Evolutionary conservation across 2,888 invertebrate genomes (phyloP).

Genomic region (Leptinotarsa peninsularis): DNA sequence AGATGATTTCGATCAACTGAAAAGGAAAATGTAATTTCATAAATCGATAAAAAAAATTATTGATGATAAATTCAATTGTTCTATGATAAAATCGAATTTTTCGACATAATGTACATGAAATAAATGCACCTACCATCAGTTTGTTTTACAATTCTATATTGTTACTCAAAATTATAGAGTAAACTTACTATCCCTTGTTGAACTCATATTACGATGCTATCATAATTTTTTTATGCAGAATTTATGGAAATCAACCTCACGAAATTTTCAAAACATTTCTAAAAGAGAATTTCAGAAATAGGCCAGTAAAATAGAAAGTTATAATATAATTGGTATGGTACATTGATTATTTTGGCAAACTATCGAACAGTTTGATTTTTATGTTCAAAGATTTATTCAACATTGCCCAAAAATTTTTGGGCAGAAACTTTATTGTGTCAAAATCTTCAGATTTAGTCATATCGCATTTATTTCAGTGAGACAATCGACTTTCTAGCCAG

Average conservation of each 20-base stretch:
- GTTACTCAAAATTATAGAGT: too few relatives aligned
- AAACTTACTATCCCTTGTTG: too few relatives aligned
- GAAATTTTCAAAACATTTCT: too few relatives aligned
- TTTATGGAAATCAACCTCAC: too few relatives aligned
- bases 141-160: not conserved
- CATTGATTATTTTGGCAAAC: not conserved
- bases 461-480: slow-evolving; percentile 3
- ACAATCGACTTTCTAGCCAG: slow-evolving; percentile 9
- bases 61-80: not conserved
- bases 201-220: too few relatives aligned
- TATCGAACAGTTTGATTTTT: not conserved
- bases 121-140: not conserved
- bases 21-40: not conserved
- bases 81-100: not conserved
- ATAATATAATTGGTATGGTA: not conserved
- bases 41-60: not conserved
- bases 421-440: not conserved
- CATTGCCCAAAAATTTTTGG: not conserved
- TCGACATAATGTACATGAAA: not conserved
- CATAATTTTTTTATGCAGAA: too few relatives aligned
- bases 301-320: too few relatives aligned
- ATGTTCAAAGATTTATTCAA: not conserved
- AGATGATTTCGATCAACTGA: not conserved
- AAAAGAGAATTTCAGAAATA: too few relatives aligned
- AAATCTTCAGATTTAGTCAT: not conserved